Evolutionary conservation across 2,888 invertebrate genomes (phyloP), one percentile per base, ranked within the genome.

Genomic region (Octonoba sinensis): DNA sequence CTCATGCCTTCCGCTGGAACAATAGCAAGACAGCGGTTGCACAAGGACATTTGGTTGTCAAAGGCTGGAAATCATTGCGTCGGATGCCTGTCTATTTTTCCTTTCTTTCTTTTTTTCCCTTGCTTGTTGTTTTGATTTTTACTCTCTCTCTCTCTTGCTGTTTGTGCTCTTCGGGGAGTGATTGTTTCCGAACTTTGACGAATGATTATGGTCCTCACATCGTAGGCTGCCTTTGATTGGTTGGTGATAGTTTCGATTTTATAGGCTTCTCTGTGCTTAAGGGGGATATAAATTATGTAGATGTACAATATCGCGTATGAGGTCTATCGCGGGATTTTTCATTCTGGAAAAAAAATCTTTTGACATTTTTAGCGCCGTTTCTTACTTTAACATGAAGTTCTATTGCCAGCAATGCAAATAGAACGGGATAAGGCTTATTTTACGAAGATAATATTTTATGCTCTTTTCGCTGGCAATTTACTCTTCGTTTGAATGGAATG

Each of bases 111-210:
- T 75, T 16, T 59, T 71, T 18, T 54, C 46, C 44, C 54, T 70
- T 65, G 59, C 65, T 78, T 79, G 72, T 72, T 79, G 72, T 72
- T 72, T 81, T 57, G 67, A 79, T 66, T 77, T 77, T 56, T 70
- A 54, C 51, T 54, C 49, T 20, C 60, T 49, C 51, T 54, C 49
- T 20, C 60, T 49, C 66, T 49, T 24, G 22, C 18, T 24, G 22
- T 59, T 59, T 71, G 27, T 49, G 24, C 44, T 69, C 73, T 57
- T 56, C 47, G 18, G 79, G 79, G 73, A 73, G 73, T 81, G 79
- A 81, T 81, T 81, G 79, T 81, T 73, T 81, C 69, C 79, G 79
- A 81, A 64, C 56, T 81, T 81, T 81, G 79, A 81, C 79, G 79
- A 81, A 81, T 81, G 79, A 69, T 81, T 81, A 81, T 73, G 73